phyloP scores from a whole-genome alignment of 2,888 invertebrate species.

The Halictus ligatus region DNA sequence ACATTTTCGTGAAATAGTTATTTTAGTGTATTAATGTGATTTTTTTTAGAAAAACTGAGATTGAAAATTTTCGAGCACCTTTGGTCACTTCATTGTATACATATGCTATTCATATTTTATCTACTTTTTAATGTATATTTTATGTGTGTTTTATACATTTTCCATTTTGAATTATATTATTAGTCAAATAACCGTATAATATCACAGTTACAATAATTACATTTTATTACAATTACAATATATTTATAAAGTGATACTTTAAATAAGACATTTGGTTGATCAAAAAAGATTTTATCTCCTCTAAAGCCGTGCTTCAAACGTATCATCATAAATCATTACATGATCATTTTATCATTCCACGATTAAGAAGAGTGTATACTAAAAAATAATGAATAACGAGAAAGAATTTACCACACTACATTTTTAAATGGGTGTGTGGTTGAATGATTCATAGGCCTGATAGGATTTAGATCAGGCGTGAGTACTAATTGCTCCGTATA shows the following conservation, averaged over 20 bases:
- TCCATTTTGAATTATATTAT: background rate
- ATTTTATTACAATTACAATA: background rate
- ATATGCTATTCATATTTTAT: background rate
- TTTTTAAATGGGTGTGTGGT: background rate
- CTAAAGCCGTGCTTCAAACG: background rate
- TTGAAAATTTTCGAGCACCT: background rate
- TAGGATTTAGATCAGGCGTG: constrained; percentile 3
- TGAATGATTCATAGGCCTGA: background rate
- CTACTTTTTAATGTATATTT: background rate
- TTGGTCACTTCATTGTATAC: background rate
- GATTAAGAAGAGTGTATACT: background rate
- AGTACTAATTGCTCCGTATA: background rate
- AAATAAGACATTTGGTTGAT: background rate
- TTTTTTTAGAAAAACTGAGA: too few relatives aligned
- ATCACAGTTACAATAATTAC: background rate
- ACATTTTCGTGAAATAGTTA: background rate
- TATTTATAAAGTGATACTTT: background rate
- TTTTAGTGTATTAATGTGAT: background rate
- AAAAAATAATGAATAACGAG: background rate
- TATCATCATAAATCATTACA: background rate
- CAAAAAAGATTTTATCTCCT: background rate
- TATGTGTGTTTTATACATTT: background rate
- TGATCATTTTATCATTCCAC: background rate
- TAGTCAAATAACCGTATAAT: background rate
- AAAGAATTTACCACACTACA: background rate